Base-by-base conservation (phyloP, 2,888 invertebrate species). In the Philonicus albiceps region DNA sequence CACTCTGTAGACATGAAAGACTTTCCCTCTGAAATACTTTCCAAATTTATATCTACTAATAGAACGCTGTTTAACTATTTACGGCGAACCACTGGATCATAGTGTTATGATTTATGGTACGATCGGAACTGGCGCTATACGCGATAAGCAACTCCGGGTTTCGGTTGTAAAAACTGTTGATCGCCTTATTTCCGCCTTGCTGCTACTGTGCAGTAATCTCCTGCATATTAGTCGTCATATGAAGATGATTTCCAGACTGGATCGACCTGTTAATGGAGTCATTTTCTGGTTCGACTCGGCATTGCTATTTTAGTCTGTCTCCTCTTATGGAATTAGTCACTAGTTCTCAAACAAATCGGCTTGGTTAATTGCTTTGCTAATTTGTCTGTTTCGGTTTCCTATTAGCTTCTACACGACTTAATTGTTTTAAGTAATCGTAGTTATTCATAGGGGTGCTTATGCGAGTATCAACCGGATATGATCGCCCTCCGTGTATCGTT, bases 381-480 rank as follows among this genome's bases (percentile, higher is more conserved):
- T 64, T 49, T 64, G 22, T 64, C 22, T 27, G 27, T 64, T 64
- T 64, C 8, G 64, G 27, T 27, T 64, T 22, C 13, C 8, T 27
- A 27, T 64, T 22, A 19, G 11, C 27, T 64, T 64, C 11, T 8
- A 64, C 64, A 64, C 19, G 19, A 22, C 3, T 8, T 64, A 64
- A 64, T 22, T 11, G 22, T 64, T 27, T 64, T 19, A 27, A 22
- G 11, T 11, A 64, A 19, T 64, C 3, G 22, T 64, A 49, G 49
- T 27, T 64, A 64, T 27, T 27, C 27, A 19, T 27, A 8, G 64
- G 11, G 64, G 64, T 64, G 19, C 8, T 11, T 8, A 64, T 11
- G 19, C 1, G 27, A 64, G 19, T 72, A 78, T 40, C 75, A 40
- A 86, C 74, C 87, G 87, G 87, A 87, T 87, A 86, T 86, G 72